Evolutionary conservation across 1,140 invertebrate species (phyloP).

Genomic region (Neodiprion virginianus): DNA sequence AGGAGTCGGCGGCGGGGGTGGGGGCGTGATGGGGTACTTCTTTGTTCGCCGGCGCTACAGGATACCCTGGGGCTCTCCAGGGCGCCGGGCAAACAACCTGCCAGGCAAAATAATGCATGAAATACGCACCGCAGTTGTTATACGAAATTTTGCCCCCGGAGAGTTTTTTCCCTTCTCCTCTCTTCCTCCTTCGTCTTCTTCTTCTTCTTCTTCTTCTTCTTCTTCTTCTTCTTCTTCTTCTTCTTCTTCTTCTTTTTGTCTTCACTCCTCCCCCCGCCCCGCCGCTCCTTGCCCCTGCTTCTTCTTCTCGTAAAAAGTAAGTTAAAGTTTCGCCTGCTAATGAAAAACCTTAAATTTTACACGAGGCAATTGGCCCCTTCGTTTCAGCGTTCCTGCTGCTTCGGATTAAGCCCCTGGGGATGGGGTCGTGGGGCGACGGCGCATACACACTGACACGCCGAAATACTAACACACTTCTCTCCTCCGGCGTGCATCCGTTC

Average conservation of each 20-base stretch:
- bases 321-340: constrained; percentile 44
- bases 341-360: constrained; percentile 63
- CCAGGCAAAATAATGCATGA: constrained; percentile 61
- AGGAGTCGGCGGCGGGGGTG: background rate
- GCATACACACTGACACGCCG: too few relatives aligned
- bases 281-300: background rate
- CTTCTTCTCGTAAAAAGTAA: constrained; percentile 8
- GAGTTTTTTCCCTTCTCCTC: constrained; percentile 39
- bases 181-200: constrained; percentile 28
- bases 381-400: background rate
- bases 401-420: background rate
- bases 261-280: constrained; percentile 25
- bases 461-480: too few relatives aligned
- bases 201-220: background rate
- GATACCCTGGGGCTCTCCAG: constrained; percentile 18
- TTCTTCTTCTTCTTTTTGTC: constrained; percentile 39
- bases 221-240: constrained; percentile 33
- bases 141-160: constrained; percentile 44
- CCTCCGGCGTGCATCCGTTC: too few relatives aligned
- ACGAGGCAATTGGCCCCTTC: constrained; percentile 54
- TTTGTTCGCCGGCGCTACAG: constrained; percentile 52
- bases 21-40: constrained; percentile 28
- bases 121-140: constrained; percentile 56
- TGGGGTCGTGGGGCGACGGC: background rate
- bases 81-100: constrained; percentile 54